phyloP scores from a whole-genome alignment of 2,888 invertebrate species.

The Acanthosoma haemorrhoidale region DNA sequence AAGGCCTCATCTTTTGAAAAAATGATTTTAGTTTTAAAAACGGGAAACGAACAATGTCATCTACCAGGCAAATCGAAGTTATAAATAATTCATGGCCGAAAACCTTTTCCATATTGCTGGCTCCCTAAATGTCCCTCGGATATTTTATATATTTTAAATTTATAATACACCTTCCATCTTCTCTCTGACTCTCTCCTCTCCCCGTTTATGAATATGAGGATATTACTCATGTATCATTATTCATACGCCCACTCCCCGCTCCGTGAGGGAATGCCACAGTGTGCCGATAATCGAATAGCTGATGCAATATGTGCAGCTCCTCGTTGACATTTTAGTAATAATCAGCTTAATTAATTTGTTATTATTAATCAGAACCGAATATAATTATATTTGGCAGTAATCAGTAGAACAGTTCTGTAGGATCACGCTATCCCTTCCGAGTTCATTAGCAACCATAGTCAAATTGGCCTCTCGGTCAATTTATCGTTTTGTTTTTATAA shows the following conservation, averaged over 20 bases:
- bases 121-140: not conserved
- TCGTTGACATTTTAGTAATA: too few species aligned
- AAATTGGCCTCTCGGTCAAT: too few species aligned
- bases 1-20: not conserved
- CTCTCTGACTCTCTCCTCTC: not conserved
- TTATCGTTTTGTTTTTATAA: too few species aligned
- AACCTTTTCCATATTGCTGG: not conserved
- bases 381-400: too few species aligned
- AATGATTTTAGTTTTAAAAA: not conserved
- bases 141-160: not conserved
- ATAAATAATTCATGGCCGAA: not conserved
- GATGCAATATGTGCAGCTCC: too few species aligned
- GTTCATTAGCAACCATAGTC: too few species aligned
- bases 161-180: not conserved
- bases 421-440: too few species aligned
- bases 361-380: too few species aligned
- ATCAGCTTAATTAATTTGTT: too few species aligned
- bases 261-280: slow-evolving; percentile 2
- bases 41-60: not conserved
- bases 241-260: not conserved
- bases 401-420: too few species aligned
- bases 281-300: not conserved
- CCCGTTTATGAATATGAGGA: not conserved
- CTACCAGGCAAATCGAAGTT: not conserved
- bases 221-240: slow-evolving; percentile 8